phyloP scores from a whole-genome alignment of 2,888 invertebrate species.

The Himalopsyche anomala region DNA sequence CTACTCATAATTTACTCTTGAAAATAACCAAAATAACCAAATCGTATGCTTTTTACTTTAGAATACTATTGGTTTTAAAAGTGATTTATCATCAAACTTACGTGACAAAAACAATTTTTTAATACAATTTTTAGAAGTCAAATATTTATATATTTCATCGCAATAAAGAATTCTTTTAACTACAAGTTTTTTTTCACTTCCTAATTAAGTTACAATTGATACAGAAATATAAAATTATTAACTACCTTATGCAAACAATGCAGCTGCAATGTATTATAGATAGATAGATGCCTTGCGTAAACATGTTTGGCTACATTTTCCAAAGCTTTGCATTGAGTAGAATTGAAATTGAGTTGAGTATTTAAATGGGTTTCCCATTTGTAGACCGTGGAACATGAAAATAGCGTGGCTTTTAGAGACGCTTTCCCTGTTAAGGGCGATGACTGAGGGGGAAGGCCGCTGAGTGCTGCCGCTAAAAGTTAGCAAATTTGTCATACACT shows the following conservation, averaged over 20 bases:
- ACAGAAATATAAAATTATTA: neutral
- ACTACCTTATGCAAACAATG: conserved; percentile 21
- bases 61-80: too few relatives aligned
- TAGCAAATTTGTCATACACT: conserved; percentile 64
- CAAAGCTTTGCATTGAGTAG: conserved; percentile 74
- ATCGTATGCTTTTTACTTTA: too few relatives aligned
- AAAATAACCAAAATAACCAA: too few relatives aligned
- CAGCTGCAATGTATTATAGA: conserved; percentile 24
- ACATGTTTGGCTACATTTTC: conserved; percentile 68
- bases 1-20: too few relatives aligned
- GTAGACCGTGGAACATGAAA: conserved; percentile 77
- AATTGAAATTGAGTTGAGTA: conserved; percentile 77
- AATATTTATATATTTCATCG: too few relatives aligned
- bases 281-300: conserved; percentile 46
- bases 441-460: conserved; percentile 12
- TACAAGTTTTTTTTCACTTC: too few relatives aligned
- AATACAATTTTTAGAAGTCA: too few relatives aligned
- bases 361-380: conserved; percentile 78
- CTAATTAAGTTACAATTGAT: neutral
- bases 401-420: conserved; percentile 77
- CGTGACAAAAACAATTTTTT: too few relatives aligned
- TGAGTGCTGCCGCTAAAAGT: conserved; percentile 64
- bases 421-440: conserved; percentile 69
- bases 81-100: too few relatives aligned
- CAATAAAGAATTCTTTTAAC: too few relatives aligned